These are phyloP conservation scores for Spilosoma lubricipeda DNA, from an alignment of 2,888 invertebrate species.

Conservation along the genomic window DNA sequence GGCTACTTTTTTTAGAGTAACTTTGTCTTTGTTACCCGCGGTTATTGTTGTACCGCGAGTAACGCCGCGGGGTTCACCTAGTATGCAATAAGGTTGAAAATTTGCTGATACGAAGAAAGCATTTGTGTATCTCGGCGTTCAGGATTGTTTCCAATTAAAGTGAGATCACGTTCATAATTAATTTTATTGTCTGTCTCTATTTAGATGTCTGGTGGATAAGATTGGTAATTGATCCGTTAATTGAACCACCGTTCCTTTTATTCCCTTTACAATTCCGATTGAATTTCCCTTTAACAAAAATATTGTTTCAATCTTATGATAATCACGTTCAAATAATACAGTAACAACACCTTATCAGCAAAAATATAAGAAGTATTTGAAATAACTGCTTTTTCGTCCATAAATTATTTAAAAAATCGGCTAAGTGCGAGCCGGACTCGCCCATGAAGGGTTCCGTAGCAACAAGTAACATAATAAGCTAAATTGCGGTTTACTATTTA, in stretches of 20 bases:
- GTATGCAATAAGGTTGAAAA: not conserved
- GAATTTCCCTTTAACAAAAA: not conserved
- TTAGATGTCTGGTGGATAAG: constrained; percentile 49
- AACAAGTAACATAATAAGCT: no score
- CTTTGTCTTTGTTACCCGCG: no score
- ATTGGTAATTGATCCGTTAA: constrained; percentile 41
- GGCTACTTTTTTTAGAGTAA: no score
- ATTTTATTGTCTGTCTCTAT: constrained; percentile 45
- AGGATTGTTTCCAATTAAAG: constrained; percentile 50
- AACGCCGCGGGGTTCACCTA: no score
- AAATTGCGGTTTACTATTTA: no score
- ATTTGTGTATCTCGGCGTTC: constrained; percentile 21
- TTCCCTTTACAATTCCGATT: constrained; percentile 4
- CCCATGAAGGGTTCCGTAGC: no score
- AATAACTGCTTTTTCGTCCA: not conserved
- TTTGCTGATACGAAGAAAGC: constrained; percentile 35
- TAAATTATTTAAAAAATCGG: no score
- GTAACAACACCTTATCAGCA: not conserved
- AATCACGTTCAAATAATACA: not conserved
- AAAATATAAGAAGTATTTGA: not conserved
- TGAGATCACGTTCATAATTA: constrained; percentile 47
- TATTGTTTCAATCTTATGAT: not conserved
- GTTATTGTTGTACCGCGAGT: no score
- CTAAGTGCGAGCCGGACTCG: no score
- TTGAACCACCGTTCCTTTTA: constrained; percentile 34